phyloP scores from a whole-genome alignment of 92 coral and sea anemone genomes.

The Blastomussa wellsi region DNA sequence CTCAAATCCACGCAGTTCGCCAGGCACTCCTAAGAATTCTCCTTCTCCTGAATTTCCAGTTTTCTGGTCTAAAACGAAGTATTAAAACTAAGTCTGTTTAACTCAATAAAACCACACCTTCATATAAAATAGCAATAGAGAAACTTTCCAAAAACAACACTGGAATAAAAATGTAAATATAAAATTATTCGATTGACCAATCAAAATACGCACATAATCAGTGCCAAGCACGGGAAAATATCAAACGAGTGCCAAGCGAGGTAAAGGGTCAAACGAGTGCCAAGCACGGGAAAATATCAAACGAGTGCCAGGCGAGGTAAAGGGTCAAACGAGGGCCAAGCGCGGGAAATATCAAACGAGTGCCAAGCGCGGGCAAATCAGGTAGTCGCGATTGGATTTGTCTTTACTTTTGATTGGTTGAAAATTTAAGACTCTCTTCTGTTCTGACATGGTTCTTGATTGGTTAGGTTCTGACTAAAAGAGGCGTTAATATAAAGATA shows the following conservation, averaged over 20 bases:
- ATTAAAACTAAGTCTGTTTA: not conserved
- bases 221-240: too few species aligned
- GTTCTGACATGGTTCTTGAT: too few species aligned
- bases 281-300: not conserved
- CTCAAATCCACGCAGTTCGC: conserved; percentile 82
- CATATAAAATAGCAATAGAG: too few species aligned
- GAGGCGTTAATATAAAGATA: too few species aligned
- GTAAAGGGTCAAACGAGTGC: too few species aligned
- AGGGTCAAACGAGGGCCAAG: not conserved
- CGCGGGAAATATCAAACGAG: not conserved
- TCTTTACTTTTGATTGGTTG: not conserved
- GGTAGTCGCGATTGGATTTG: not conserved
- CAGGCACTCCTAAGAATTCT: conserved; percentile 80
- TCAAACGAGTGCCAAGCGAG: too few species aligned
- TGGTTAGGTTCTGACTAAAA: too few species aligned
- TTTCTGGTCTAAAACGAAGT: conserved; percentile 38
- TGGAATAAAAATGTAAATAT: too few species aligned
- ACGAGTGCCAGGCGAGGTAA: not conserved
- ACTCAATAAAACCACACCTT: not conserved
- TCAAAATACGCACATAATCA: too few species aligned
- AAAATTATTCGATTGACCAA: too few species aligned
- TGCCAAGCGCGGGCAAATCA: not conserved
- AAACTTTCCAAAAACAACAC: too few species aligned
- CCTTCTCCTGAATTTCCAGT: conserved; percentile 76
- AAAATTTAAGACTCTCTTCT: too few species aligned